phyloP scores from a whole-genome alignment of 2,797 vertebrate genomes.

The Acridotheres tristis region DNA sequence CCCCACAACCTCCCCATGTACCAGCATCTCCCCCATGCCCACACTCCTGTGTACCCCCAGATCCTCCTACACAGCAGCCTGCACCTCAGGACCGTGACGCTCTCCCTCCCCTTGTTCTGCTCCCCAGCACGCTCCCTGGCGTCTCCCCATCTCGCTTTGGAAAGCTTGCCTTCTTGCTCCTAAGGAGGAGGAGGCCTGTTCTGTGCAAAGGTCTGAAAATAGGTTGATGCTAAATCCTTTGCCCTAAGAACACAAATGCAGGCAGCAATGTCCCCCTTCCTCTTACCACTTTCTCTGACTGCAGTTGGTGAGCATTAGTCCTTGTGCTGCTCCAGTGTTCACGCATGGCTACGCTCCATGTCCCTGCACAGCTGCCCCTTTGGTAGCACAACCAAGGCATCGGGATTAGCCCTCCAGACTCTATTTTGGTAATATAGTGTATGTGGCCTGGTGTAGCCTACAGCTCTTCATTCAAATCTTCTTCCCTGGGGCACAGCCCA shows the following conservation, averaged over 20 bases:
- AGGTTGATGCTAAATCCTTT: neutral
- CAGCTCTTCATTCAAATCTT: neutral
- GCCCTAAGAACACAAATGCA: neutral
- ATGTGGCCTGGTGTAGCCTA: neutral
- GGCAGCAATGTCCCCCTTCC: neutral
- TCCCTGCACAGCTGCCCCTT: neutral
- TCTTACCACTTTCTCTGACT: neutral
- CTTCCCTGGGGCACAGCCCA: neutral
- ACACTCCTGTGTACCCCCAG: neutral
- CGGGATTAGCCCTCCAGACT: neutral
- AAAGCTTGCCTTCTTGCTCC: neutral
- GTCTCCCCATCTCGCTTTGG: neutral
- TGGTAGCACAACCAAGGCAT: neutral
- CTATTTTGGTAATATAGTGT: neutral
- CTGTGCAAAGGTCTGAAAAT: neutral
- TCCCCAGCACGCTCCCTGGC: neutral
- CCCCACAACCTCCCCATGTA: constrained; percentile 13
- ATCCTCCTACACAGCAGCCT: neutral
- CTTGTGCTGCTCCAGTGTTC: neutral
- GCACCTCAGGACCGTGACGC: neutral
- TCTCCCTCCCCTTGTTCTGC: neutral
- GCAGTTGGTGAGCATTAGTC: neutral
- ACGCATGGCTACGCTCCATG: accelerated
- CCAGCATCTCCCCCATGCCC: neutral
- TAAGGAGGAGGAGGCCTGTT: neutral